Conservation (phyloP, 1,140 invertebrate species). For the Pemphigus obesinymphae region DNA sequence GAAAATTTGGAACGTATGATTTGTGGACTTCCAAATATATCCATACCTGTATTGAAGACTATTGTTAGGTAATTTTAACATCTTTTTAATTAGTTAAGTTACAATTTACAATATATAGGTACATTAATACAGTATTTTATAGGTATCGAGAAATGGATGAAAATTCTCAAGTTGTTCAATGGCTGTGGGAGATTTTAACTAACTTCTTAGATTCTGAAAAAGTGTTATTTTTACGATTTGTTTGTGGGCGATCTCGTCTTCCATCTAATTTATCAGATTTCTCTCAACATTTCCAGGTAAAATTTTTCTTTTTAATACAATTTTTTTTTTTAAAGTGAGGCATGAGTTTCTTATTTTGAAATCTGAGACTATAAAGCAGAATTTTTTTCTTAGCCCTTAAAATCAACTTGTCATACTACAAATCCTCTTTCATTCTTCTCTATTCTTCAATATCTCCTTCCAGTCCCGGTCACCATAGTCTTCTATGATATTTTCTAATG, state of each 20-base stretch:
- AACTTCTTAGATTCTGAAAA: conserved; percentile 61
- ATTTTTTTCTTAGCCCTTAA: no score
- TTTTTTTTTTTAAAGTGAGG: no score
- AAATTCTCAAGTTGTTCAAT: conserved; percentile 58
- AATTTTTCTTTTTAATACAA: no score
- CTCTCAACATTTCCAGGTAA: conserved; percentile 64
- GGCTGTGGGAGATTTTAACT: conserved; percentile 65
- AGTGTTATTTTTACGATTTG: conserved; percentile 66
- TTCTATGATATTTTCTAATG: no score
- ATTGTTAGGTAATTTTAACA: conserved; percentile 58
- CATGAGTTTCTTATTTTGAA: no score
- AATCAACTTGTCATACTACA: no score
- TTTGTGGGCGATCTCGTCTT: conserved; percentile 62
- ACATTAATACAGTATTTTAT: conserved; percentile 14
- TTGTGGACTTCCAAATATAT: conserved; percentile 63
- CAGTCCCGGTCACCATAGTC: no score
- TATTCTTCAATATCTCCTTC: no score
- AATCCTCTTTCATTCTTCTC: no score
- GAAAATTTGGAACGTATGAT: conserved; percentile 62
- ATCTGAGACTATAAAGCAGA: no score
- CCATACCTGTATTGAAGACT: conserved; percentile 59
- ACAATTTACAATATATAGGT: neutral
- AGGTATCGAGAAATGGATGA: conserved; percentile 65
- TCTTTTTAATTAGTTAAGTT: neutral
- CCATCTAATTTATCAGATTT: conserved; percentile 65